Conservation (phyloP, 2,888 invertebrate genomes). For the Philonicus albiceps region DNA sequence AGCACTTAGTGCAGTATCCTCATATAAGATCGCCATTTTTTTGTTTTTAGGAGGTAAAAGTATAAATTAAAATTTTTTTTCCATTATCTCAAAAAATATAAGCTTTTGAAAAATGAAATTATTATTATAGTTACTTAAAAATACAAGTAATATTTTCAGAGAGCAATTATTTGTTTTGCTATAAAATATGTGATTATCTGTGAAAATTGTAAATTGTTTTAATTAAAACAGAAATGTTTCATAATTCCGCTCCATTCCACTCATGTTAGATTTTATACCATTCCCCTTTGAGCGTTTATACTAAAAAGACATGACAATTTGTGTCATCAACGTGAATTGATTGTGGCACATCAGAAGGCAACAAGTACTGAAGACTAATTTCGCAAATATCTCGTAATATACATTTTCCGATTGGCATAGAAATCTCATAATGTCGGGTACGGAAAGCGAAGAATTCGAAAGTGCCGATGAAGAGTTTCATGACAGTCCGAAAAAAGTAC, state of each 20-base stretch:
- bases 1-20: too few relatives aligned
- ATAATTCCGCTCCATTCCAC: background rate
- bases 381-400: background rate
- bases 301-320: background rate
- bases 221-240: too few relatives aligned
- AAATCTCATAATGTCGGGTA: slow-evolving; percentile 57
- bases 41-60: too few relatives aligned
- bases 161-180: too few relatives aligned
- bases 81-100: too few relatives aligned
- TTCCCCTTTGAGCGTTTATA: background rate
- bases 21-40: too few relatives aligned
- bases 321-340: background rate
- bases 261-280: background rate
- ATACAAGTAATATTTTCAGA: too few relatives aligned
- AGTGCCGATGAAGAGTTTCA: slow-evolving; percentile 77
- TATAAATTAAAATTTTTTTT: too few relatives aligned
- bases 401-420: background rate
- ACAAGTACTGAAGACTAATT: background rate
- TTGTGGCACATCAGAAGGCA: background rate
- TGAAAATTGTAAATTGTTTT: too few relatives aligned
- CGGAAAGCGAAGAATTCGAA: slow-evolving; percentile 79
- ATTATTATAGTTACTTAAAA: too few relatives aligned
- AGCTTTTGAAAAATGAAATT: too few relatives aligned
- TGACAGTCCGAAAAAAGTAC: slow-evolving; percentile 51
- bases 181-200: too few relatives aligned